Percentiles rank a stretch among this genome's conserved stretches.
These are phyloP conservation scores for Mustelus asterias DNA, from an alignment of 2,113 vertebrate species.

Conservation along the genomic window DNA sequence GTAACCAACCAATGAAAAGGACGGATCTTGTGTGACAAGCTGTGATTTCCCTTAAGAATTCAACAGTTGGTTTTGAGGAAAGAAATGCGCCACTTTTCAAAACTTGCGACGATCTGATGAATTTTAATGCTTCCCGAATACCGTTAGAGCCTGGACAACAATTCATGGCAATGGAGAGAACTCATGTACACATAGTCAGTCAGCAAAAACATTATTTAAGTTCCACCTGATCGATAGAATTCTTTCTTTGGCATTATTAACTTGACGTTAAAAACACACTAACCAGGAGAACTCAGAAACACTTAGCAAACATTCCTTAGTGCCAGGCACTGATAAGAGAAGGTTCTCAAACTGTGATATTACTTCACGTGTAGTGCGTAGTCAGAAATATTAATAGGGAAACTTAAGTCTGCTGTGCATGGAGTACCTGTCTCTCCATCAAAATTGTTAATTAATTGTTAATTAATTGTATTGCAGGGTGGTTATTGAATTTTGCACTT, in stretches of 20 bases:
- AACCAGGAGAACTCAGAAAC: not conserved
- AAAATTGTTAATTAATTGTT: not conserved
- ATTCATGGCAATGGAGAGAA: not conserved
- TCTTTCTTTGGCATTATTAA: not conserved
- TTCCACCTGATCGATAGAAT: not conserved
- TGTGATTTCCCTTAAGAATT: conserved; percentile 1
- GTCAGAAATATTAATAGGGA: not conserved
- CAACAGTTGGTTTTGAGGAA: conserved; percentile 13
- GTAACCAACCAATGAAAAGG: not conserved
- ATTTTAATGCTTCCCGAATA: not conserved
- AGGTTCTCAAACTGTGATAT: not conserved
- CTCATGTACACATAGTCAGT: not conserved
- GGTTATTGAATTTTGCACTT: not conserved
- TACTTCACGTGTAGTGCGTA: not conserved
- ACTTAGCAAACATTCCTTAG: not conserved
- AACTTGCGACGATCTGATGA: not conserved
- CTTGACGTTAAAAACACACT: not conserved
- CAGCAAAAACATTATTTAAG: not conserved
- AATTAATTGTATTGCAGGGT: not conserved
- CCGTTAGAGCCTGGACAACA: not conserved
- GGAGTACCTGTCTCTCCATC: not conserved
- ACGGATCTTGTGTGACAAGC: not conserved
- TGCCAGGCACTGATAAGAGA: not conserved
- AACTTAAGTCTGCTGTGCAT: not conserved
- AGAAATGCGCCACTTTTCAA: not conserved